Percentiles rank a stretch among this genome's conserved stretches.
These are phyloP conservation scores for Eupeodes corollae DNA, from an alignment of 1,140 invertebrate genomes.

Conservation along the genomic window DNA sequence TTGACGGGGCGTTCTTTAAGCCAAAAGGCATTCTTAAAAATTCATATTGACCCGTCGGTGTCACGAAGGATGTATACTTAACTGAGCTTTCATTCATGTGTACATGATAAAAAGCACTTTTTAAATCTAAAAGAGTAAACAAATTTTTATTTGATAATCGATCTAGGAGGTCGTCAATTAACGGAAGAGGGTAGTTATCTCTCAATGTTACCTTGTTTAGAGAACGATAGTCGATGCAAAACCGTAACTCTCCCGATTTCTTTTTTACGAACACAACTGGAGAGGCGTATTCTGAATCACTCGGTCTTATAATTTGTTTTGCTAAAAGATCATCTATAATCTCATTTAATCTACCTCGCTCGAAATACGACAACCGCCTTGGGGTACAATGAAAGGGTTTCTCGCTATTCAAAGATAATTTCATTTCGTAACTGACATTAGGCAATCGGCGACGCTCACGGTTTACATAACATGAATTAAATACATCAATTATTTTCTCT, in stretches of 20 bases:
- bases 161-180: slow-evolving; percentile 7
- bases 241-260: slow-evolving; percentile 14
- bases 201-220: slow-evolving; percentile 15
- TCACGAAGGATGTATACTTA: slow-evolving; percentile 11
- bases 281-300: slow-evolving; percentile 22
- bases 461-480: slow-evolving; percentile 1
- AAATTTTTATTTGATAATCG: slow-evolving; percentile 4
- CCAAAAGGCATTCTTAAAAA: slow-evolving; percentile 15
- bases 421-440: slow-evolving; percentile 4
- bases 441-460: neutral
- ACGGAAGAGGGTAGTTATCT: slow-evolving; percentile 23
- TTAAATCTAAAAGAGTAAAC: slow-evolving; percentile 10
- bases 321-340: slow-evolving; percentile 17
- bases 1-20: slow-evolving; percentile 7
- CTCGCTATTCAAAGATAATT: slow-evolving; percentile 7
- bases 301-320: slow-evolving; percentile 16
- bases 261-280: slow-evolving; percentile 22
- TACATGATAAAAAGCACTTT: too few species aligned
- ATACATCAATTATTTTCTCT: neutral
- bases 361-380: slow-evolving; percentile 11
- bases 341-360: slow-evolving; percentile 12
- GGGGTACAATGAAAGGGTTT: slow-evolving; percentile 14
- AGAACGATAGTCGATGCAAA: slow-evolving; percentile 19
- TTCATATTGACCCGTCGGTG: slow-evolving; percentile 12
- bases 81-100: slow-evolving; percentile 7